Evolutionary conservation across 2,113 vertebrate species (phyloP).

Genomic region (Bucco capensis): DNA sequence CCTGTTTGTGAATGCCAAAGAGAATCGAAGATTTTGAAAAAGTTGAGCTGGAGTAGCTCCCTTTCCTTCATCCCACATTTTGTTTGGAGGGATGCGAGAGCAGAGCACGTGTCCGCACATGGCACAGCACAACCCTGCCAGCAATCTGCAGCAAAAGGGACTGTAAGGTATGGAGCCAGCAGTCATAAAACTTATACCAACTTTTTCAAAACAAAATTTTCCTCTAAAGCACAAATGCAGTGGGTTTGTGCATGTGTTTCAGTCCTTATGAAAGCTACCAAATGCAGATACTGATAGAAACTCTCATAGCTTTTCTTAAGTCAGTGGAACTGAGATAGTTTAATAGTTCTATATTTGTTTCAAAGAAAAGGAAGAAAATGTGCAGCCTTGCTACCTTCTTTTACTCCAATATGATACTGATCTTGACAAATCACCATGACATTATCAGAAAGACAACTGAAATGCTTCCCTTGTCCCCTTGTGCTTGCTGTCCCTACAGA

Average conservation of each 20-base stretch:
- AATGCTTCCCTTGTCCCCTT: background rate
- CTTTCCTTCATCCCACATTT: background rate
- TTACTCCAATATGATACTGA: background rate
- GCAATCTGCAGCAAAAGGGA: background rate
- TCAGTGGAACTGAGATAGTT: background rate
- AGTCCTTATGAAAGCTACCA: background rate
- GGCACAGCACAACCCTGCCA: background rate
- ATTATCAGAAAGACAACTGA: background rate
- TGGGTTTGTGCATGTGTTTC: background rate
- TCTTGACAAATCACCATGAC: background rate
- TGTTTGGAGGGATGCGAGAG: background rate
- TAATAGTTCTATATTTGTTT: background rate
- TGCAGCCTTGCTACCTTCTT: background rate
- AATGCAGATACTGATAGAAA: background rate
- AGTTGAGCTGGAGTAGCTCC: background rate
- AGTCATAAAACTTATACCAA: background rate
- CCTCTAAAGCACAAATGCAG: background rate
- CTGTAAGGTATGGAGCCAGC: background rate
- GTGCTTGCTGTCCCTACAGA: background rate
- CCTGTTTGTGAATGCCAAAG: background rate
- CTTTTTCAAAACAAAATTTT: background rate
- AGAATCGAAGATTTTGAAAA: background rate
- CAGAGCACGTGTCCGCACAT: fast-evolving
- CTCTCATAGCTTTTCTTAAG: background rate
- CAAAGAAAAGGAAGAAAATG: background rate